phyloP scores from a whole-genome alignment of 1,140 invertebrate genomes.

The Monomorium pharaonis region DNA sequence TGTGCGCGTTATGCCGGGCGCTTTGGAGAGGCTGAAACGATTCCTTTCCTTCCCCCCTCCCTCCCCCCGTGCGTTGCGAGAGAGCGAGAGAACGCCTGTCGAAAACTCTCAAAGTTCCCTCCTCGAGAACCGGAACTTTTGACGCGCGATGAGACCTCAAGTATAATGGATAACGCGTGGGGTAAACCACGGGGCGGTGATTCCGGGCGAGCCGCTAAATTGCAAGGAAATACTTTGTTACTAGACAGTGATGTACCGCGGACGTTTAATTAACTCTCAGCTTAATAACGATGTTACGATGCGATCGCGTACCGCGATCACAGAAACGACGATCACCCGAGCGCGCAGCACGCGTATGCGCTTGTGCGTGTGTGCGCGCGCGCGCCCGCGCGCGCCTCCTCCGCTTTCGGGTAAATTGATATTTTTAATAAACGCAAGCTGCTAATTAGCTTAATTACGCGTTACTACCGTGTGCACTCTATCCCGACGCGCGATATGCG shows the following conservation, averaged over 20 bases:
- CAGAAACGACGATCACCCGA: conserved; percentile 9
- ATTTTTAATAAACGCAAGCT: conserved; percentile 49
- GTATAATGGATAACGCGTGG: conserved; percentile 48
- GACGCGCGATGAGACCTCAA: conserved; percentile 18
- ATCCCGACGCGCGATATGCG: neutral
- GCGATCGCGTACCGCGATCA: conserved; percentile 16
- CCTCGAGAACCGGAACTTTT: conserved; percentile 42
- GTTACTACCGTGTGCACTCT: conserved; percentile 43
- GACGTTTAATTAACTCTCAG: conserved; percentile 51
- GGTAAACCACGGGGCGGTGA: conserved; percentile 21
- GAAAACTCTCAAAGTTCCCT: conserved; percentile 51
- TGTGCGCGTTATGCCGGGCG: conserved; percentile 46
- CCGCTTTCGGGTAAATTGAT: conserved; percentile 48
- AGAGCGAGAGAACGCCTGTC: neutral
- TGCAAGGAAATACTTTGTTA: conserved; percentile 38
- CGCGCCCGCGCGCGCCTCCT: neutral
- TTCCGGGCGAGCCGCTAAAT: conserved; percentile 41
- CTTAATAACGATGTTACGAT: conserved; percentile 52
- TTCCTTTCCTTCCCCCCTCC: too few species aligned
- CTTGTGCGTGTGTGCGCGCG: neutral
- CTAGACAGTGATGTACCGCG: conserved; percentile 53
- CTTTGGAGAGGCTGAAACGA: neutral
- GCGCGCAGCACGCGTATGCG: neutral
- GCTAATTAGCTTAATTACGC: conserved; percentile 53
- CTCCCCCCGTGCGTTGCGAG: neutral